A percentile compares a stretch with the other conserved stretches of the same genome.
These are phyloP conservation scores for Heterodera carotae DNA, from an alignment of 1,140 invertebrate species.

Conservation along the genomic window DNA sequence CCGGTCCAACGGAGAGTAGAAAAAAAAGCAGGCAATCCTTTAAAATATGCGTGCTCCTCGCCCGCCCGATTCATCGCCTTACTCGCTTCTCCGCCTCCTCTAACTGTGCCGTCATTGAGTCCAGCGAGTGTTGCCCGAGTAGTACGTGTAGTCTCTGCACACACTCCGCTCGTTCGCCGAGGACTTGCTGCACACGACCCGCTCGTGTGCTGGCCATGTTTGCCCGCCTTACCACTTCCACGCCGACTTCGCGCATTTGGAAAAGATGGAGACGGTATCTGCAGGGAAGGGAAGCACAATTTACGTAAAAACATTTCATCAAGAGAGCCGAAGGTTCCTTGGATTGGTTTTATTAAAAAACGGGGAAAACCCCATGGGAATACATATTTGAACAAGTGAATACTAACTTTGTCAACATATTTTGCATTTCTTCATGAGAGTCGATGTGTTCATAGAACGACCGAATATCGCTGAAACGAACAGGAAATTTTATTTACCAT, in stretches of 20 bases:
- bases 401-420: constrained; percentile 16
- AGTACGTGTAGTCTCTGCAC: constrained; percentile 29
- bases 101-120: constrained; percentile 15
- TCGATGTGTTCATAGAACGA: constrained; percentile 7
- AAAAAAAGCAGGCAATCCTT: no score
- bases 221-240: constrained; percentile 33
- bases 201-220: constrained; percentile 47
- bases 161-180: constrained; percentile 37
- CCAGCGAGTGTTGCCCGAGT: neutral
- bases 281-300: neutral
- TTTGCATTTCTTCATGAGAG: neutral
- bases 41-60: no score
- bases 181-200: constrained; percentile 43
- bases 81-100: constrained; percentile 34
- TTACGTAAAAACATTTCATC: no score
- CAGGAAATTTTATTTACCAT: neutral
- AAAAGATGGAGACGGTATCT: constrained; percentile 41
- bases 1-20: no score
- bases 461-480: constrained; percentile 10
- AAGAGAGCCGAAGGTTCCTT: no score
- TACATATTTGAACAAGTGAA: neutral
- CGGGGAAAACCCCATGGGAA: no score
- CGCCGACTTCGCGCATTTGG: constrained; percentile 42
- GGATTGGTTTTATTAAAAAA: neutral
- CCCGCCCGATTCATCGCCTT: neutral